Base-by-base conservation (phyloP, 2,113 vertebrate genomes). In the Gymnobelideus leadbeateri region DNA sequence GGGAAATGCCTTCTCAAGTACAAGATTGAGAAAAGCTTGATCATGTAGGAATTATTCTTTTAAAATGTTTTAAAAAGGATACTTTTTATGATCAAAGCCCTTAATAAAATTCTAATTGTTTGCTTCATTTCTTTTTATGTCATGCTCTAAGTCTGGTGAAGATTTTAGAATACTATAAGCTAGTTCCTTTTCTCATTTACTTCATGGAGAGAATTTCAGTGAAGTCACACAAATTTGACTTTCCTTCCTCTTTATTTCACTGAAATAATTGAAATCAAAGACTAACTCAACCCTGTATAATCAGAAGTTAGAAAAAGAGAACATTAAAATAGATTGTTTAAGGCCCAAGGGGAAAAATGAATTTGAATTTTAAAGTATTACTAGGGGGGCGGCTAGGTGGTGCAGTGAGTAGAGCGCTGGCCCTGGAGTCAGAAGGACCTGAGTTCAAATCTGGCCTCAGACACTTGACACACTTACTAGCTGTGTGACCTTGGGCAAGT, bases 201-300 rank as follows among this genome's bases (percentile, higher is more conserved):
- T 94, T 91, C 92, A 21, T 92, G 47, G 91, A 47, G 84, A 91
- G 92, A 95, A 95, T 92, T 96, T 95, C 93, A 93, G 24, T n/a
- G 91, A 96, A 96, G 12, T 8, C 26, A n/a, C 0, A 21, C 14
- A 91, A 49, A 47, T 53, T 92, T 89, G 90, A 49, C 23, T 93
- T 50, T 25, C 68, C n/a, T 19, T n/a, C n/a, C 14, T 23, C 19
- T 84, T 93, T 95, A 95, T 49, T 94, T 96, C 31, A 37, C 46
- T 95, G 92, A 43, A 96, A 16, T 93, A 43, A 53, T 92, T 10
- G 28, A 92, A 95, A 91, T 53, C 50, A 14, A 92, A 89, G 89
- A 51, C 50, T 91, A 92, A 61, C 11, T 8, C 93, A 93, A 90
- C 0, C 91, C 25, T 91, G 26, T 90, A 10, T 90, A 95, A 77